These are phyloP conservation scores for Aegotheles bennettii DNA, from an alignment of 2,113 vertebrate genomes.

Conservation along the genomic window DNA sequence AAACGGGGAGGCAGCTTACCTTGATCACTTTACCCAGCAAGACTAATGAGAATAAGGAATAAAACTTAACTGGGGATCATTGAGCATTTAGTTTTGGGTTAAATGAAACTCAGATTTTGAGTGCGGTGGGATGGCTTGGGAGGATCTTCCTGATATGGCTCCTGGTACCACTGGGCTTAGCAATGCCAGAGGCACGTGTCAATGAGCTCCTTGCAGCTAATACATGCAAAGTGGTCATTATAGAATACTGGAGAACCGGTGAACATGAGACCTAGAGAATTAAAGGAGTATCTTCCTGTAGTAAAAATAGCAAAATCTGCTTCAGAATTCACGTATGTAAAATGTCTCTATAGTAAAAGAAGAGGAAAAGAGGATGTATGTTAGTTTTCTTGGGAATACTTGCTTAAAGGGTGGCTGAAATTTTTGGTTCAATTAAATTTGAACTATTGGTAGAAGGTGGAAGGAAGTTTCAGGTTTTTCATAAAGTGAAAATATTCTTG, in stretches of 20 bases:
- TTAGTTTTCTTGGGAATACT: background rate
- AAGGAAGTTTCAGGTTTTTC: background rate
- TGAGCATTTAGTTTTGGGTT: background rate
- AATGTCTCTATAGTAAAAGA: background rate
- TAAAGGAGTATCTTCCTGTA: background rate
- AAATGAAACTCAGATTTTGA: background rate
- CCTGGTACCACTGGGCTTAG: background rate
- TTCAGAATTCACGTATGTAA: background rate
- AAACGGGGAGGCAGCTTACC: accelerated
- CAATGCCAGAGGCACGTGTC: accelerated
- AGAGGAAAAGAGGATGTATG: background rate
- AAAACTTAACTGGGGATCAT: background rate
- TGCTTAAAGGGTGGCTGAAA: background rate
- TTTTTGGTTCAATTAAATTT: background rate
- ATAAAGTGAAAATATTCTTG: background rate
- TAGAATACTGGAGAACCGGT: background rate
- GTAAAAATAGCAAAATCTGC: background rate
- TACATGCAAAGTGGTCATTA: background rate
- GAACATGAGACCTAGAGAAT: background rate
- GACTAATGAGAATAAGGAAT: background rate
- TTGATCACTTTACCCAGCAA: background rate
- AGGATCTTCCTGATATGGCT: background rate
- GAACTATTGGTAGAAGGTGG: background rate
- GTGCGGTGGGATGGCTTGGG: background rate
- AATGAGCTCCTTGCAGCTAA: background rate